Evolutionary conservation across 2,797 vertebrate genomes (phyloP).

Genomic region (Staurois parvus): DNA sequence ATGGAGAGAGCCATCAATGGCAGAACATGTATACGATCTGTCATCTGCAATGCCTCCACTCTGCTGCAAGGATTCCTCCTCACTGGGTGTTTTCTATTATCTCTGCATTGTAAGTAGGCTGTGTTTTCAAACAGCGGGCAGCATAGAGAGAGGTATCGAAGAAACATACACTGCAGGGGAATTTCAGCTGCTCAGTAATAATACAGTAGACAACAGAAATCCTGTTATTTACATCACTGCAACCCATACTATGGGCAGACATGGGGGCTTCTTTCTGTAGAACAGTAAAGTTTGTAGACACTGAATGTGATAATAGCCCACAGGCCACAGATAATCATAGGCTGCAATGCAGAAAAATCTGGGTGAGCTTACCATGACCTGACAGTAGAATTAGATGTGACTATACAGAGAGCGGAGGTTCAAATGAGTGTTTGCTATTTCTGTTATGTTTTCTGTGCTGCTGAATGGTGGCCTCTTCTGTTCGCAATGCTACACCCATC

Average conservation of each 20-base stretch:
- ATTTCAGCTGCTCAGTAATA: not conserved
- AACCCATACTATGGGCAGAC: not conserved
- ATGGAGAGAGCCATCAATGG: not conserved
- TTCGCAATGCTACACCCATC: too few relatives aligned
- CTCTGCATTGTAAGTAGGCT: slow-evolving; percentile 41
- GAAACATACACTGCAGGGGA: slow-evolving; percentile 19
- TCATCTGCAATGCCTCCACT: not conserved
- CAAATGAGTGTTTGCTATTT: too few relatives aligned
- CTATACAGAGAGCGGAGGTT: too few relatives aligned
- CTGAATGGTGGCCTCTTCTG: too few relatives aligned
- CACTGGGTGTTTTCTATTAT: slow-evolving; percentile 7
- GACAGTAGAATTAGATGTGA: too few relatives aligned
- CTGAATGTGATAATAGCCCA: not conserved
- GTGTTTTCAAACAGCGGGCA: slow-evolving; percentile 11
- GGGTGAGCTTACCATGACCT: not conserved
- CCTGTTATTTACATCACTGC: not conserved
- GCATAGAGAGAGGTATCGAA: not conserved
- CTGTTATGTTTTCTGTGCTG: too few relatives aligned
- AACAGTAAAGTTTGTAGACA: not conserved
- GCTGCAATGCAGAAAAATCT: slow-evolving; percentile 22
- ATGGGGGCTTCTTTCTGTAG: too few relatives aligned
- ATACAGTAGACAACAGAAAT: not conserved
- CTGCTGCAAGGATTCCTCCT: slow-evolving; percentile 18
- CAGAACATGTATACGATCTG: not conserved
- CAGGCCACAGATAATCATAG: not conserved